A percentile compares a stretch with the other conserved stretches of the same genome.
These are phyloP conservation scores for Monopterus albus DNA, from an alignment of 2,113 vertebrate species.

Conservation along the genomic window DNA sequence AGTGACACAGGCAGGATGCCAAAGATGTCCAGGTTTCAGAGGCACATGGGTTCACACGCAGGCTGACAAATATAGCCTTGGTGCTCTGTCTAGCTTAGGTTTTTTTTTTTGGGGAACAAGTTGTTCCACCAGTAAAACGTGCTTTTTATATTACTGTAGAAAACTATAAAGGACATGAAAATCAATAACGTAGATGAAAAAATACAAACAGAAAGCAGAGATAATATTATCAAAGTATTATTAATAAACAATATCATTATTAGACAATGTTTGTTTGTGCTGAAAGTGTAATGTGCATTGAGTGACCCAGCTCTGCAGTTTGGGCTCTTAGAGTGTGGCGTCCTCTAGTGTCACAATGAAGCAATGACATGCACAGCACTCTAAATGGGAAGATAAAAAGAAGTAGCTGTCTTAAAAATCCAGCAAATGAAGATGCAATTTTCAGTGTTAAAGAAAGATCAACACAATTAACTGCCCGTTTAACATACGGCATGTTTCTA, in stretches of 20 bases:
- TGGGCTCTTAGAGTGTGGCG: constrained; percentile 24
- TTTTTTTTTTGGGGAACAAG: constrained; percentile 58
- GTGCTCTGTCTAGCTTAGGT: constrained; percentile 26
- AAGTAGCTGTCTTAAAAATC: not conserved
- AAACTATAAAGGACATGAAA: not conserved
- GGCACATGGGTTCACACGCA: constrained; percentile 51
- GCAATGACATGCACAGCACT: constrained; percentile 5
- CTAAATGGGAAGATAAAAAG: not conserved
- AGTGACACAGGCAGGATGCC: constrained; percentile 63
- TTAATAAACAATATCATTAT: too few species aligned
- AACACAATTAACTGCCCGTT: not conserved
- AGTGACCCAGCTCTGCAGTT: not conserved
- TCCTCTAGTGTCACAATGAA: constrained; percentile 46
- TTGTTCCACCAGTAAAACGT: constrained; percentile 8
- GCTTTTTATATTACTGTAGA: not conserved
- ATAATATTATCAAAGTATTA: too few species aligned
- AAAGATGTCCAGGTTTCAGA: constrained; percentile 64
- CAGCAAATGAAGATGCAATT: not conserved
- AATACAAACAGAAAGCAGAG: fast-evolving
- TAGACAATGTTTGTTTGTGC: too few species aligned
- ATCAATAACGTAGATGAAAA: not conserved
- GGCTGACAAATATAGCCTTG: constrained; percentile 56
- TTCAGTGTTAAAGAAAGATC: not conserved
- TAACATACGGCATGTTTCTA: not conserved
- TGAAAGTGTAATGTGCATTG: not conserved